Conservation (phyloP, 2,113 vertebrate genomes). For the Benthochromis sp. region DNA sequence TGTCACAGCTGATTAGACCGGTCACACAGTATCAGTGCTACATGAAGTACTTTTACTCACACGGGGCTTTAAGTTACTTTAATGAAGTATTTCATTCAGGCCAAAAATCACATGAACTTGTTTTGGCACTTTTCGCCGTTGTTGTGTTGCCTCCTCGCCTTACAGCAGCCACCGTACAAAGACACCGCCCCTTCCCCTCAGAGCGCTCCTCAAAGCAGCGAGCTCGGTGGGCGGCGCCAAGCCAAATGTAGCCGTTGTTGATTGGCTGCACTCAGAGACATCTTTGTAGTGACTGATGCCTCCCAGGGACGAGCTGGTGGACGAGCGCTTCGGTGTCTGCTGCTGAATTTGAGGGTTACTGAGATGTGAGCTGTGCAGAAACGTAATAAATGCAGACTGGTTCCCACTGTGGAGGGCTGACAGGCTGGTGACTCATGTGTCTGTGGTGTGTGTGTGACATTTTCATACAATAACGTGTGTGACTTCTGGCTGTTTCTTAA, state of each 20-base stretch:
- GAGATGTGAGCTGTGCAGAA: background rate
- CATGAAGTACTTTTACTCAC: background rate
- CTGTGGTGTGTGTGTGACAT: too few relatives aligned
- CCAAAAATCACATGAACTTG: background rate
- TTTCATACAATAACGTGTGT: background rate
- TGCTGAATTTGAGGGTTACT: background rate
- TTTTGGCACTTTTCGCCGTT: background rate
- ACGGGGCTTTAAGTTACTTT: background rate
- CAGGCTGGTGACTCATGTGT: background rate
- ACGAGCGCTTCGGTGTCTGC: background rate
- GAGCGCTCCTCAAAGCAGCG: background rate
- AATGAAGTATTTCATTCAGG: background rate
- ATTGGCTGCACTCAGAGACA: background rate
- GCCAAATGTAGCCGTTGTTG: background rate
- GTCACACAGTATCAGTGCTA: background rate
- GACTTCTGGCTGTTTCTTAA: background rate
- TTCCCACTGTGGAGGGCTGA: background rate
- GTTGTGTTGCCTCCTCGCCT: rapidly evolving
- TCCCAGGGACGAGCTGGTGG: background rate
- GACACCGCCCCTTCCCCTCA: background rate
- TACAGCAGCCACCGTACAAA: background rate
- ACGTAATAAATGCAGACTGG: background rate
- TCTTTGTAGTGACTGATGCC: background rate
- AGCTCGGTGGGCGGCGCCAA: background rate
- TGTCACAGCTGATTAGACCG: background rate